Conservation (phyloP, 2,113 vertebrate species). For the Pelusios castaneus region DNA sequence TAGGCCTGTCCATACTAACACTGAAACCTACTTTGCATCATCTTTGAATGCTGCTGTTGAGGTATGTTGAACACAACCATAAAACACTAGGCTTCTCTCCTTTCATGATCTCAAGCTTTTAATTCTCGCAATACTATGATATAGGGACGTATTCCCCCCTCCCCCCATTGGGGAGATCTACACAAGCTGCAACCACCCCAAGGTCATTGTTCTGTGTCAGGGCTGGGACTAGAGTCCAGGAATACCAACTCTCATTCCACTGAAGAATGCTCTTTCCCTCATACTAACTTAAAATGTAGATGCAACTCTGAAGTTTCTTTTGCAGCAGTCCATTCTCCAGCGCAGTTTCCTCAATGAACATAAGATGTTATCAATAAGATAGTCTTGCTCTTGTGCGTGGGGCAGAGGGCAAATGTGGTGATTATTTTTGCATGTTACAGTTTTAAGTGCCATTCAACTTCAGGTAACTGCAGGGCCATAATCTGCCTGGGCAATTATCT, state of each 20-base stretch:
- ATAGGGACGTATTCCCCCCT: accelerated
- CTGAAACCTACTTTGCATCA: not conserved
- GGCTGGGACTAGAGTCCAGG: not conserved
- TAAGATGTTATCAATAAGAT: not conserved
- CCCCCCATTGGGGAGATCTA: accelerated
- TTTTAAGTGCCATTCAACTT: not conserved
- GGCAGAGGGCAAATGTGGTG: not conserved
- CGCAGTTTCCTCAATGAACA: not conserved
- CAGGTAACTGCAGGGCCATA: not conserved
- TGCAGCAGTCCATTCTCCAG: not conserved
- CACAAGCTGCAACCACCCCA: not conserved
- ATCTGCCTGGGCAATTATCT: not conserved
- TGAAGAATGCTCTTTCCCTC: not conserved
- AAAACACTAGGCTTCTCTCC: accelerated
- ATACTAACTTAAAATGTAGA: not conserved
- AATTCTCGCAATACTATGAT: not conserved
- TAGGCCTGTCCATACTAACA: not conserved
- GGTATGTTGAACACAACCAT: not conserved
- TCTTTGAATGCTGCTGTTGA: not conserved
- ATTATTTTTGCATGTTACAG: not conserved
- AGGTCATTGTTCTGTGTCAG: not conserved
- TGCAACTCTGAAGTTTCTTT: too few relatives aligned
- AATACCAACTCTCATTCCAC: not conserved
- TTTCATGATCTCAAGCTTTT: not conserved
- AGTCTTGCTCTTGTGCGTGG: too few relatives aligned